Conservation (phyloP, 1,140 invertebrate genomes). For the Eumeta japonica region DNA sequence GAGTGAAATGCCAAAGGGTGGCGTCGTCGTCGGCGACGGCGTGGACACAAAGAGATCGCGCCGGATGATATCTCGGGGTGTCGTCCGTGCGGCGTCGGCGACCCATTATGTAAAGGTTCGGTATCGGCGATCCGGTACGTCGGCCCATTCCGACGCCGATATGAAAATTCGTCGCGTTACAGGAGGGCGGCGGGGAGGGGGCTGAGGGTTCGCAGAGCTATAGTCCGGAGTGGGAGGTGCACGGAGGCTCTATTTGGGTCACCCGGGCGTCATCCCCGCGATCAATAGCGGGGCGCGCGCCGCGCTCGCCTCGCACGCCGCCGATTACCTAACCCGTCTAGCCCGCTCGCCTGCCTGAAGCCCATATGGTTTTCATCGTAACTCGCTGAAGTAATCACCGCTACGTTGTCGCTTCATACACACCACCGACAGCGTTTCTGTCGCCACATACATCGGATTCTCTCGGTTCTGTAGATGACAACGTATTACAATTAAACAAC, state of each 20-base stretch:
- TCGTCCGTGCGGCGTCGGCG: constrained; percentile 15
- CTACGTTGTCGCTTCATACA: too few relatives aligned
- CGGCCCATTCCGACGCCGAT: constrained; percentile 43
- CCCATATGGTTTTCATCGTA: too few relatives aligned
- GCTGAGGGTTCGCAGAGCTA: constrained; percentile 23
- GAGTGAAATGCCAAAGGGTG: too few relatives aligned
- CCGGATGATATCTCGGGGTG: constrained; percentile 24
- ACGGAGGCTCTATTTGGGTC: constrained; percentile 55
- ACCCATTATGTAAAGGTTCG: constrained; percentile 41
- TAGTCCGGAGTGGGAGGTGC: constrained; percentile 17
- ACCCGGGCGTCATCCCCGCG: constrained; percentile 52
- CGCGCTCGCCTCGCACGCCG: constrained; percentile 28
- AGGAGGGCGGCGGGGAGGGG: constrained; percentile 20
- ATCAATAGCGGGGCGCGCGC: constrained; percentile 54
- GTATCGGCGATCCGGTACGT: constrained; percentile 26
- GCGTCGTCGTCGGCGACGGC: too few relatives aligned
- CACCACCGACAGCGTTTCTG: too few relatives aligned
- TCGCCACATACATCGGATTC: too few relatives aligned
- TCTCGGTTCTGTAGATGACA: too few relatives aligned
- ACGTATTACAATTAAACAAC: too few relatives aligned
- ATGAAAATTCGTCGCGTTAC: constrained; percentile 51
- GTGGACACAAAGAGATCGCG: too few relatives aligned
- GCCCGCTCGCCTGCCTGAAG: constrained; percentile 33
- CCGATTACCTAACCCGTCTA: constrained; percentile 39
- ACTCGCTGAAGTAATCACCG: too few relatives aligned